Conservation (phyloP, 2,797 vertebrate species). For the Poeciliopsis paucimaculata region DNA sequence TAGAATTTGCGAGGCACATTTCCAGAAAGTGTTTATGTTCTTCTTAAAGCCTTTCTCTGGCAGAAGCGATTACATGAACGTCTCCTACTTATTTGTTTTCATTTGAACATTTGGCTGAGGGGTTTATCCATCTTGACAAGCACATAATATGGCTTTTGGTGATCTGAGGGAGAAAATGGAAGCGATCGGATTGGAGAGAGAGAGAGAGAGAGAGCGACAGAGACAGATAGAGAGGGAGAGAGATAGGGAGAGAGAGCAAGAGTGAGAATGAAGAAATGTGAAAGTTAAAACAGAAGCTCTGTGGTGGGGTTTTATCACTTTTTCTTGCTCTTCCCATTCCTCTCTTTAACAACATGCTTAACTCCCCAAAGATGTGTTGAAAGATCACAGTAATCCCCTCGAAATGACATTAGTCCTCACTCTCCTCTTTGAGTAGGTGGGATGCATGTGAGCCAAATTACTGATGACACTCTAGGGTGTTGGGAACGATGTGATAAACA, state of each 20-base stretch:
- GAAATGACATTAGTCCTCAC: constrained; percentile 86
- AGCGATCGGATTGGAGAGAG: constrained; percentile 64
- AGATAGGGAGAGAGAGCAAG: constrained; percentile 67
- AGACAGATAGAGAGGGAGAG: constrained; percentile 61
- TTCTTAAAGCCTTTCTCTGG: constrained; percentile 85
- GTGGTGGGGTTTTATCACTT: constrained; percentile 75
- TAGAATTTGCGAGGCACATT: constrained; percentile 81
- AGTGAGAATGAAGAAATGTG: constrained; percentile 68
- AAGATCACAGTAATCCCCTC: constrained; percentile 85
- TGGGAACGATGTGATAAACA: constrained; percentile 81
- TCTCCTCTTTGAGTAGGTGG: constrained; percentile 84
- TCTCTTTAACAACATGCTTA: constrained; percentile 77
- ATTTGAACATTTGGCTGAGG: constrained; percentile 82
- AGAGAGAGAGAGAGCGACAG: constrained; percentile 66
- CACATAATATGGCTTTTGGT: constrained; percentile 84
- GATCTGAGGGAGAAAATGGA: constrained; percentile 75
- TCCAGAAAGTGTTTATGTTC: constrained; percentile 84
- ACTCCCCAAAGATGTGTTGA: constrained; percentile 82
- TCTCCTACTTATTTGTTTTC: constrained; percentile 84
- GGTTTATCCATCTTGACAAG: constrained; percentile 85
- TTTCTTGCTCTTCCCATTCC: constrained; percentile 66
- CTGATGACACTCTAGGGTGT: constrained; percentile 82
- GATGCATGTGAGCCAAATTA: constrained; percentile 82
- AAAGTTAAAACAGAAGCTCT: constrained; percentile 80
- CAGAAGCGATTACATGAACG: constrained; percentile 86